Base-by-base conservation (phyloP, 2,113 vertebrate species). In the Sylvia atricapilla region DNA sequence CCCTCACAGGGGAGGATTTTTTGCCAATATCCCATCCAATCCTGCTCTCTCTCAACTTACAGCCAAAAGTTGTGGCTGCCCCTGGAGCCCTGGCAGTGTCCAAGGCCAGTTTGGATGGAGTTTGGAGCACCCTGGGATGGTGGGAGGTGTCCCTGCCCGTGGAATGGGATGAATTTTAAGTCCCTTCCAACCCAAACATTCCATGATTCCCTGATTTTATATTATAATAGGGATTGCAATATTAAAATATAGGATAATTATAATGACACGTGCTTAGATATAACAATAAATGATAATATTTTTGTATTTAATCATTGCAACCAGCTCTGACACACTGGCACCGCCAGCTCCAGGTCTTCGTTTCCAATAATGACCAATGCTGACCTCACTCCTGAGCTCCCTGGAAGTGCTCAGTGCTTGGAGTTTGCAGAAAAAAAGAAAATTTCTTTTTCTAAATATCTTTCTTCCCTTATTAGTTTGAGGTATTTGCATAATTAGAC, bases 241-340 rank as follows among this genome's bases (percentile, higher is more conserved):
- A 27, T 28, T 27, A 8, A 47, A 49, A 35, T 12, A 30, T 2
- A 35, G 30, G 5, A 1, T 9, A 35, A 11, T 43, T 24, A 4
- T 24, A 41, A 13, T 11, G n/a, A 30, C 4, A 6, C 2, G 2
- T 2, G 0, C 3, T 39, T 10, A 20, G 15, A 3, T n/a, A 2
- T 41, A 6, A 19, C 2, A 56, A 56, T 15, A 28, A 56, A 56
- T n/a, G 5, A 1, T 4, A 22, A 63, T 37, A 15, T 50, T 75
- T 27, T 28, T 4, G 11, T 4, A 6, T 10, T 0, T 9, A 35
- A n/a, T 31, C 15, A 3, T 14, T 25, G 21, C 33, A 35, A 15
- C 12, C 68, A 59, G 14, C 39, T 9, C 5, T 13, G 44, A 10
- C 50, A 24, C 10, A 1, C 18, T 33, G 53, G 72, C 25, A 25